Evolutionary conservation across 2,888 invertebrate species (phyloP).

Genomic region (Heteromyza rotundicornis): DNA sequence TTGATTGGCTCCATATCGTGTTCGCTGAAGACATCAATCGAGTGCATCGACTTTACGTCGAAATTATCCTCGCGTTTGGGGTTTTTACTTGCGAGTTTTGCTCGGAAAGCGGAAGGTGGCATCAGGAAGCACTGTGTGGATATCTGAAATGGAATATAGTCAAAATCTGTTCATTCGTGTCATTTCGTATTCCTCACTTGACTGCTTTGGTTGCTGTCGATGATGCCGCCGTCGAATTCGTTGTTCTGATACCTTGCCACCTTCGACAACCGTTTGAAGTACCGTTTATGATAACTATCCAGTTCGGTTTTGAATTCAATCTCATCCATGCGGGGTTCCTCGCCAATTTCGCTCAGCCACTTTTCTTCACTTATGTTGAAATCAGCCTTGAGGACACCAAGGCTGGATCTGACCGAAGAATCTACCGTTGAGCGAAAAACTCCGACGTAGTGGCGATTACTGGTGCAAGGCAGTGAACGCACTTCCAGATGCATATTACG

Average conservation of each 20-base stretch:
- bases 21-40: slow-evolving; percentile 46
- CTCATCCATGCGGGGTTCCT: slow-evolving; percentile 21
- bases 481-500: slow-evolving; percentile 36
- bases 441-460: slow-evolving; percentile 37
- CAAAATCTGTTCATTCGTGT: too few species aligned
- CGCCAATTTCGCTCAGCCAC: slow-evolving; percentile 42
- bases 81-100: slow-evolving; percentile 1
- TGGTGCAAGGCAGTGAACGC: slow-evolving; percentile 36
- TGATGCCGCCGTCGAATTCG: too few species aligned
- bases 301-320: slow-evolving; percentile 31
- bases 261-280: too few species aligned
- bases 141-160: slow-evolving; percentile 4
- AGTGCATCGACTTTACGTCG: slow-evolving; percentile 30
- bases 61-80: slow-evolving; percentile 8
- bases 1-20: slow-evolving; percentile 50
- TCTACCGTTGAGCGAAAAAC: too few species aligned
- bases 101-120: not conserved
- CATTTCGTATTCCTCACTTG: too few species aligned
- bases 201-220: too few species aligned
- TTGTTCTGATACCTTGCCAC: too few species aligned
- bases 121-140: slow-evolving; percentile 5
- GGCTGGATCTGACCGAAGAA: too few species aligned
- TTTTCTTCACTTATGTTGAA: slow-evolving; percentile 39
- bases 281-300: slow-evolving; percentile 28
- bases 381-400: slow-evolving; percentile 34